phyloP scores from a whole-genome alignment of 2,888 invertebrate genomes.

The Diarsia dahlii region DNA sequence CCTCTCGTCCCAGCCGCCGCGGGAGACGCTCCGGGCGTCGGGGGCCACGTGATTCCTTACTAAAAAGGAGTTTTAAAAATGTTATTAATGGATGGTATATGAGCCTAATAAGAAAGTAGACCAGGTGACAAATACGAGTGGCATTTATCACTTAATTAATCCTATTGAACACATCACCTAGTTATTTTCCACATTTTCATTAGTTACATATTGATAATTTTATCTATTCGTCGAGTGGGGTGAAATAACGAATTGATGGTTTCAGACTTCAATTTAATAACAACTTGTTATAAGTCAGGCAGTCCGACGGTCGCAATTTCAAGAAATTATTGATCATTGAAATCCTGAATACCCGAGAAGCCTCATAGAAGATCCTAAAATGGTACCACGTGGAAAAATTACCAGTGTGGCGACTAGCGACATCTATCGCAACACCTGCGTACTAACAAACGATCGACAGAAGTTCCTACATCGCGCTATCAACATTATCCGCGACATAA shows the following conservation, averaged over 20 bases:
- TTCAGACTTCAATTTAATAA: neutral
- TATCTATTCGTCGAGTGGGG: constrained; percentile 46
- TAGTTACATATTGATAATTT: constrained; percentile 52
- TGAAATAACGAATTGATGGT: constrained; percentile 23
- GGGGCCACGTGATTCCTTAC: too few relatives aligned
- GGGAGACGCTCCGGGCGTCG: too few relatives aligned
- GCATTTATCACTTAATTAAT: constrained; percentile 60
- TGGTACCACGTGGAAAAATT: neutral
- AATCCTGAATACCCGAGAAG: neutral
- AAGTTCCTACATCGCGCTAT: too few relatives aligned
- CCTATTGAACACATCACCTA: constrained; percentile 42
- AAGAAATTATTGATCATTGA: neutral
- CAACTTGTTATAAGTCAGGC: neutral
- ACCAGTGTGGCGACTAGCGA: too few relatives aligned
- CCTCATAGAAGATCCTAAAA: neutral
- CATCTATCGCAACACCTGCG: too few relatives aligned
- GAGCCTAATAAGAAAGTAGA: constrained; percentile 26
- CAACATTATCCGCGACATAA: too few relatives aligned
- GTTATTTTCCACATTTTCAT: constrained; percentile 68
- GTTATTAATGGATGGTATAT: neutral
- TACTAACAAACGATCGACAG: too few relatives aligned
- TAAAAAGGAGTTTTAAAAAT: neutral
- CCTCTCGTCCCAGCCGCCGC: too few relatives aligned
- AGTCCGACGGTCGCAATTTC: neutral
- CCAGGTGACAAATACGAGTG: constrained; percentile 45